Percentiles rank a stretch among this genome's conserved stretches.
phyloP scores from a whole-genome alignment of 2,113 vertebrate genomes.

The Gobiocypris rarus region DNA sequence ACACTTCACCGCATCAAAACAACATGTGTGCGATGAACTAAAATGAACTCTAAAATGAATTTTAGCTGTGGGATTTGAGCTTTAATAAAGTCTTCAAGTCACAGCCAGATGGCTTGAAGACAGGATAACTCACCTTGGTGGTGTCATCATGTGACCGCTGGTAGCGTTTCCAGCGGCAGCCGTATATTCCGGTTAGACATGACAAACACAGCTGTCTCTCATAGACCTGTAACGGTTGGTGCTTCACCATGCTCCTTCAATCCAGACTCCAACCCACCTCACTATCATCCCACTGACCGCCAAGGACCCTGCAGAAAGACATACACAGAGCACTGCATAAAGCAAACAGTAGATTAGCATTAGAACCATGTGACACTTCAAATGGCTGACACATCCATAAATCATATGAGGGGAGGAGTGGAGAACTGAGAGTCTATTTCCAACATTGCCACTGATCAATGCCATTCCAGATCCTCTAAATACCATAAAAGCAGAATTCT shows the following conservation, averaged over 20 bases:
- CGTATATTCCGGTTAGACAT: conserved; percentile 97
- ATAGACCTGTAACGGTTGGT: conserved; percentile 98
- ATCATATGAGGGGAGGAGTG: background rate
- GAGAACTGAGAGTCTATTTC: background rate
- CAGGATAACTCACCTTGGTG: conserved; percentile 82
- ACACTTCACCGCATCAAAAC: background rate
- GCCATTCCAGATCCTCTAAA: background rate
- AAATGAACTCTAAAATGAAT: background rate
- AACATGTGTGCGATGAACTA: background rate
- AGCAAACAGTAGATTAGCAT: conserved; percentile 15
- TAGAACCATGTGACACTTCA: conserved; percentile 4
- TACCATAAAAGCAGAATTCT: background rate
- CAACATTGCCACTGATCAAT: background rate
- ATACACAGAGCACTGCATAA: conserved; percentile 15
- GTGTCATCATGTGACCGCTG: conserved; percentile 97
- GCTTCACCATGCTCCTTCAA: conserved; percentile 96
- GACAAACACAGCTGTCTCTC: conserved; percentile 98
- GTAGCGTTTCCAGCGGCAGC: conserved; percentile 98
- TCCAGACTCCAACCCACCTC: conserved; percentile 64
- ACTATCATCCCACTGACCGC: conserved; percentile 85
- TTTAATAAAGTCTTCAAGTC: conserved; percentile 6
- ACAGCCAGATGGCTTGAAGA: background rate
- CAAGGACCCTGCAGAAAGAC: conserved; percentile 65
- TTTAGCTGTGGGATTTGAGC: background rate
- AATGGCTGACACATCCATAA: conserved; percentile 24